phyloP scores from a whole-genome alignment of 2,797 vertebrate genomes.

The Brachyalestes nurse region DNA sequence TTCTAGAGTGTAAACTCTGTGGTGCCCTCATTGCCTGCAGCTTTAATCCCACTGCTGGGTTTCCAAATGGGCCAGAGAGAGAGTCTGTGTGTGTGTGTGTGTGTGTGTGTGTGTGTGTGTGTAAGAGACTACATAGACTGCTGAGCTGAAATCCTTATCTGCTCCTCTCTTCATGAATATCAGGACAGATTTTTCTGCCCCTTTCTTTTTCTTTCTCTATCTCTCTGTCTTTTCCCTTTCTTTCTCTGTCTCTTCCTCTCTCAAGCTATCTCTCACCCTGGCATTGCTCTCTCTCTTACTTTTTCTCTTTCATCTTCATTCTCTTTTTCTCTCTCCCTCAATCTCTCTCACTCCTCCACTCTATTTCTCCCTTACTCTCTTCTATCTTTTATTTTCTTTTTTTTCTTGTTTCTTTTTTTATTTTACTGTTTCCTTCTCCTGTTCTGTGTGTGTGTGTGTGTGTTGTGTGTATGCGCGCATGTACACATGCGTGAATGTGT shows the following conservation, averaged over 20 bases:
- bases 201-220: conserved; percentile 22
- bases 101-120: background rate
- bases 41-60: background rate
- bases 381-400: no score
- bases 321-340: no score
- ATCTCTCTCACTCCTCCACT: no score
- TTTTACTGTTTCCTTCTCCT: no score
- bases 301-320: no score
- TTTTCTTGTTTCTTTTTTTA: no score
- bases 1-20: background rate
- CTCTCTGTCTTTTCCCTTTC: background rate
- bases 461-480: no score
- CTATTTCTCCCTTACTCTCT: background rate
- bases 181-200: background rate
- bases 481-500: no score
- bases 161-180: background rate
- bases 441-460: no score
- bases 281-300: no score
- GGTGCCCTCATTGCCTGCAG: background rate
- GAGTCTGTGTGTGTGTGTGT: conserved; percentile 12
- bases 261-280: background rate
- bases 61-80: conserved; percentile 12
- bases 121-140: background rate
- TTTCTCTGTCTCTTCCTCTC: background rate
- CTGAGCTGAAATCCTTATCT: background rate